Evolutionary conservation across 1,140 invertebrate genomes (phyloP), one percentile per base, ranked within the genome.

Genomic region (Drosophila pseudoobscura): DNA sequence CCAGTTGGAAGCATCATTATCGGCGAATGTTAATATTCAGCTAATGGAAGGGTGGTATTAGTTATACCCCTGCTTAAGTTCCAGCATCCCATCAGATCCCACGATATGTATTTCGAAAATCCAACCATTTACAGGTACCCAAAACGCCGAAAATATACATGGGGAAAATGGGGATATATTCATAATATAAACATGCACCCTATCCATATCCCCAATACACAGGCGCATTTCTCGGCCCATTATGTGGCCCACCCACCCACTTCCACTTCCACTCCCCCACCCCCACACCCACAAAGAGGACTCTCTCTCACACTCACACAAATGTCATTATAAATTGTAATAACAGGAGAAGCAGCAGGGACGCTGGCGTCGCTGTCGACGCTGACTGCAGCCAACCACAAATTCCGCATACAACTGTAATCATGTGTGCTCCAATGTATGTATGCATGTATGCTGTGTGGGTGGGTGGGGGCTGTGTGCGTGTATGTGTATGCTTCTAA

Each of bases 311-410:
- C n/a, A 75, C 77, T 54, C 65, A 72, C 75, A 78, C 57, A 78
- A 89, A 89, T 84, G 85, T 89, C 85, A 89, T 89, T 89, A 89
- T 89, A 89, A 89, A 89, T 89, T 89, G 84, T 89, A 89, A 89
- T 89, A 89, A 85, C 84, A 88, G 66, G 51, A 61, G 35, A 13
- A 39, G 35, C 11, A 39, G 66, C 83, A 89, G 83, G 57, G 72
- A 75, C 78, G 83, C 60, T 22, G 26, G 50, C 63, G 46, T 62
- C 58, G 41, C n/a, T 44, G 66, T 65, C 60, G 17, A 41, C 78
- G 78, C 41, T 29, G 62, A 66, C 80, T 76, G 75, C 78, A 76
- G 69, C 64, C 74, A 68, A 88, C 84, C 84, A 88, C 83, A 88
- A 88, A 89, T 88, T 89, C 83, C 82, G 78, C 83, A 88, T 88